Evolutionary conservation across 2,797 vertebrate genomes (phyloP).

Genomic region (Apodemus agrarius): DNA sequence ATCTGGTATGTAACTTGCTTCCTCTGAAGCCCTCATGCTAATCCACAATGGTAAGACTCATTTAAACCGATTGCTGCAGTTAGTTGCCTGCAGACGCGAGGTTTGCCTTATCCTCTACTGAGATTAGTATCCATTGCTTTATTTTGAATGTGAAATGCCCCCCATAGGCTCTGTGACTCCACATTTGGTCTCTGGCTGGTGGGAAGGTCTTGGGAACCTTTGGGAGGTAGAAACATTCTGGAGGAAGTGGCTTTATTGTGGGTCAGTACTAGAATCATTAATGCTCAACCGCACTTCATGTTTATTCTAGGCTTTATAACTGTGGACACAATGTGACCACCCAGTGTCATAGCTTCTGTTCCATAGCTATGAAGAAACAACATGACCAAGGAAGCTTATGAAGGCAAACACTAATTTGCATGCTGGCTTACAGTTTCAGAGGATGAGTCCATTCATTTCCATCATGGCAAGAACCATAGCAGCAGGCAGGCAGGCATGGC

Average conservation of each 20-base stretch:
- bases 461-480: neutral
- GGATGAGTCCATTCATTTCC: neutral
- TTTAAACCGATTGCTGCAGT: neutral
- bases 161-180: neutral
- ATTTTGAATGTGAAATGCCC: neutral
- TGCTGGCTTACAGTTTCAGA: neutral
- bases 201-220: neutral
- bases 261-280: neutral
- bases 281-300: neutral
- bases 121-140: neutral
- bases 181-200: neutral
- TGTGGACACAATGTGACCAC: neutral
- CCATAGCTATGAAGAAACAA: neutral
- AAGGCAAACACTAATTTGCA: neutral
- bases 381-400: neutral
- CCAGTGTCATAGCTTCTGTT: neutral
- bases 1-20: neutral
- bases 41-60: neutral
- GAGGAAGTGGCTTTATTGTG: neutral
- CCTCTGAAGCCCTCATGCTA: neutral
- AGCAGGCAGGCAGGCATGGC: too few relatives aligned
- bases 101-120: neutral
- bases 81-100: neutral
- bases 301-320: too few relatives aligned
- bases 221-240: neutral